Base-by-base conservation (phyloP, 2,888 invertebrate species). In the Amphiduros pacificus region DNA sequence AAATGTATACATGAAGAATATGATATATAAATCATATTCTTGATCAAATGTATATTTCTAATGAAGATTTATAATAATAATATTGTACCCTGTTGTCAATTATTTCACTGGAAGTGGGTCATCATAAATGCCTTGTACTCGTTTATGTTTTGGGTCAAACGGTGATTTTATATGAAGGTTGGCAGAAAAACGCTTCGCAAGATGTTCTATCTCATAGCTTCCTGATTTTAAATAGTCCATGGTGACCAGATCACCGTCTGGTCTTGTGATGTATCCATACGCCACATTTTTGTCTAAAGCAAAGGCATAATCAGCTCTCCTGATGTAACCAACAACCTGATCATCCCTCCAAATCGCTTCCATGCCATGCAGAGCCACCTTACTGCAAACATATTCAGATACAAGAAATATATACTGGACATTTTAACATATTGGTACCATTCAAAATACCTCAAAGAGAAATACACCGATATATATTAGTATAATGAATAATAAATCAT, bases 301-400 rank as follows among this genome's bases (percentile, higher is more conserved):
- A 73, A 86, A 88, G 22, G 88, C 92, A 76, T 89, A 93, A 69
- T 93, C 93, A 0, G 91, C 93, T 76, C 93, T 86, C 65, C 94
- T 85, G 6, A 94, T 80, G 72, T 90, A 90, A 11, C 94, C 94
- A 4, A 92, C 91, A 0, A 89, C 85, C 71, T 87, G 84, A 2
- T 89, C 90, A 61, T 83, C 70, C 11, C 82, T 61, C 84, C 89
- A 92, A 74, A 94, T 89, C 0, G 90, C 89, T 85, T 95, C 94
- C 72, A 91, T 85, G 0, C 94, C 94, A 85, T 90, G 92, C 48
- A 95, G 77, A 20, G 92, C 89, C 17, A 90, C 84, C 82, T 88
- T 81, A 5, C 84, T 84, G 69, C 36, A 70, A 66, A 44, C 55
- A 55, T 20, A 48, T 55, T 20, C 48, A 32, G 56, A 48, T 17